phyloP scores from a whole-genome alignment of 1,140 invertebrate genomes.

The Heliconius congener region DNA sequence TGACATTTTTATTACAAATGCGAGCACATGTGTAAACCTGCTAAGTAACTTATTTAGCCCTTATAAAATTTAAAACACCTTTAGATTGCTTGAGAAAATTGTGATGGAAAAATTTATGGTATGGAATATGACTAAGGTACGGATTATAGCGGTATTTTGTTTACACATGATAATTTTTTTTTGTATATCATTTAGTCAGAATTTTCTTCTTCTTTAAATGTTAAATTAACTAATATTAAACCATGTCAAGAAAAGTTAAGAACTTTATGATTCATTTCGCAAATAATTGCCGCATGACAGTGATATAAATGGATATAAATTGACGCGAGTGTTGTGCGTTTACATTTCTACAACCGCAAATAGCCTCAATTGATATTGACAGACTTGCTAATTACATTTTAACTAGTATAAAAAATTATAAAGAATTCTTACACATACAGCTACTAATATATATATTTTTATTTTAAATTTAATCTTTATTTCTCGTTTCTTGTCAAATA shows the following conservation, averaged over 20 bases:
- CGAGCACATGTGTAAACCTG: neutral
- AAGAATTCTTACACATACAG: too few species aligned
- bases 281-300: neutral
- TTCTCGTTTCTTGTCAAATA: neutral
- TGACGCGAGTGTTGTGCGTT: constrained; percentile 5
- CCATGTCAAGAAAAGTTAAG: neutral
- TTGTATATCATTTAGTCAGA: too few species aligned
- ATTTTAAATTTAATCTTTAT: too few species aligned
- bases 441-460: too few species aligned
- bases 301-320: neutral
- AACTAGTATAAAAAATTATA: neutral
- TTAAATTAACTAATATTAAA: neutral
- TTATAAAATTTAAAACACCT: neutral
- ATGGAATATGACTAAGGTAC: too few species aligned
- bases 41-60: neutral
- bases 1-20: neutral
- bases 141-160: too few species aligned
- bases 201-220: too few species aligned
- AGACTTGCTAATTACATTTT: neutral
- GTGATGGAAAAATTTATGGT: neutral
- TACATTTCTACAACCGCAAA: neutral
- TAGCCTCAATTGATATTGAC: neutral
- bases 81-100: neutral
- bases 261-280: neutral
- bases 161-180: too few species aligned